These are phyloP conservation scores for Schizaphis graminum DNA, from an alignment of 2,888 invertebrate genomes.

Conservation along the genomic window DNA sequence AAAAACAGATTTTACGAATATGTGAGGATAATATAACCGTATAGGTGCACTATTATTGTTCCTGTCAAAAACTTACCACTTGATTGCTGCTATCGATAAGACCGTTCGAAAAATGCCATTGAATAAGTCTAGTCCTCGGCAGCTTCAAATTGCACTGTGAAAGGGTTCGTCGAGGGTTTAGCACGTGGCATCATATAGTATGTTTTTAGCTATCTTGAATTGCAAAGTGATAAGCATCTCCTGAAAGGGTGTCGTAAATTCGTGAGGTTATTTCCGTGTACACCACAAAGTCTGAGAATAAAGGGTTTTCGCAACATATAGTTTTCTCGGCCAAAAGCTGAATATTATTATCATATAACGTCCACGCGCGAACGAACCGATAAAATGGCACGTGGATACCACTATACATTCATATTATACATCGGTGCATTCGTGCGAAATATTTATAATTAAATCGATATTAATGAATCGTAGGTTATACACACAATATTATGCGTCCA, in stretches of 20 bases:
- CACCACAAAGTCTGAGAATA: slow-evolving; percentile 48
- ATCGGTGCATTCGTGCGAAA: not conserved
- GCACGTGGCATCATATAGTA: not conserved
- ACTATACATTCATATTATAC: not conserved
- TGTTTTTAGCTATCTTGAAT: slow-evolving; percentile 58
- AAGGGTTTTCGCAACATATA: slow-evolving; percentile 37
- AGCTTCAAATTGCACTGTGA: not conserved
- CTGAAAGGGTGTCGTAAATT: slow-evolving; percentile 51
- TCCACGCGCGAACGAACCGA: not conserved
- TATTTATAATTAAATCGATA: slow-evolving; percentile 11
- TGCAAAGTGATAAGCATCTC: slow-evolving; percentile 30
- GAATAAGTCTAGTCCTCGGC: not conserved
- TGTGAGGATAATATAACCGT: not conserved
- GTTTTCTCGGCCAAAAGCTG: not conserved
- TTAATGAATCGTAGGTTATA: not conserved
- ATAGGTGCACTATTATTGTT: not conserved
- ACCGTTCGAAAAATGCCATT: not conserved
- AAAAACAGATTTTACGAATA: not conserved
- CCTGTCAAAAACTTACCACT: not conserved
- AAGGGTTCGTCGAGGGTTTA: slow-evolving; percentile 32
- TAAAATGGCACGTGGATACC: not conserved
- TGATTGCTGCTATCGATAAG: not conserved
- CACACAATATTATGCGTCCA: not conserved
- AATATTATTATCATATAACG: not conserved
- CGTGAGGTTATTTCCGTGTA: slow-evolving; percentile 56